Base-by-base conservation (phyloP, 2,888 invertebrate genomes). In the Pandemis cinnamomeana region DNA sequence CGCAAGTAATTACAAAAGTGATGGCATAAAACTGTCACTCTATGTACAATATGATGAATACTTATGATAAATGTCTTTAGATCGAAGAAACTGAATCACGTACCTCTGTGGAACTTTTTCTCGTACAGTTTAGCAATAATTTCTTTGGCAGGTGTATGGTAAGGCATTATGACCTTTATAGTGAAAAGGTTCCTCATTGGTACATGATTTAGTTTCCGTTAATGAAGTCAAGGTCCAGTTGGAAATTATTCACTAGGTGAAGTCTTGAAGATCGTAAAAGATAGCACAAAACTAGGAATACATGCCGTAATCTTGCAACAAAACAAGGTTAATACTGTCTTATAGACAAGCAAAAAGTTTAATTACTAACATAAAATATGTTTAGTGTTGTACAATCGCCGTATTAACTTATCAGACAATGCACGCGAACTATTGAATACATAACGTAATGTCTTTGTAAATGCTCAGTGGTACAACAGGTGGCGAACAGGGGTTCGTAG, bases 391-490 rank as follows among this genome's bases (percentile, higher is more conserved):
- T 58, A 74, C 71, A 67, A 71, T 74, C 58, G 69, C 44, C 44
- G 11, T 46, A 46, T 36, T 63, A 70, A 71, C 74, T 74, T 71
- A 74, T 74, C 74, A 48, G 58, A 71, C 74, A 74, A 74, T 67
- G 71, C 71, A 74, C 74, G 71, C 74, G 41, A 71, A 53, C 69
- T 62, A 74, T 74, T 74, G 74, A 71, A 60, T 71, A 68, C 58
- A 44, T 58, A 68, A 13, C 58, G 53, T 13, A 66, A 48, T 61
- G 15, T 2, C 55, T 20, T 68, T 83, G 82, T 81, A 76, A 87
- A 84, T 84, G 83, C 77, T 80, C 79, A 79, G 79, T 81, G 82
- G 84, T 81, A 83, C 83, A 90, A 91, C 90, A 91, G 91, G 91
- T 91, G 90, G 86, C 77, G 68, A 79, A 83, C 82, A 81, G 81